These are phyloP conservation scores for Cataglyphis hispanica DNA, from an alignment of 1,140 invertebrate genomes.

Conservation along the genomic window DNA sequence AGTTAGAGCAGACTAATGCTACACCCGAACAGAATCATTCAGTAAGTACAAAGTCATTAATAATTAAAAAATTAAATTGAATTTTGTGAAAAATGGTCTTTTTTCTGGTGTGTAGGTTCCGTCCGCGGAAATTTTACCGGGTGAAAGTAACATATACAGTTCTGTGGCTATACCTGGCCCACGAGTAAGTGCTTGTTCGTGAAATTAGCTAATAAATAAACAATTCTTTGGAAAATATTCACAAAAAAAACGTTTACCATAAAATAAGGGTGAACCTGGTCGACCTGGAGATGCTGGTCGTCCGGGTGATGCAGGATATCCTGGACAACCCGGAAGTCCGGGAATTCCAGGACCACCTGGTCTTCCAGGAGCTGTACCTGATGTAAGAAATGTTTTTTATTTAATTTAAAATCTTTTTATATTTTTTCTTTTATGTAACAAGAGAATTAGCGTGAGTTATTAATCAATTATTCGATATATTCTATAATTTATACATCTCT, in stretches of 20 bases:
- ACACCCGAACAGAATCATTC: constrained; percentile 34
- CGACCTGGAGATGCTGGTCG: constrained; percentile 87
- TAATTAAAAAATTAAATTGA: too few relatives aligned
- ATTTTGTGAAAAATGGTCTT: background rate
- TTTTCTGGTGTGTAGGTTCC: constrained; percentile 47
- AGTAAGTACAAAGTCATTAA: constrained; percentile 31
- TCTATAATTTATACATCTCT: background rate
- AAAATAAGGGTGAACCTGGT: constrained; percentile 86
- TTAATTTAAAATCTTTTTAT: constrained; percentile 22
- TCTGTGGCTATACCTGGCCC: constrained; percentile 70
- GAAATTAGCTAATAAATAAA: constrained; percentile 8
- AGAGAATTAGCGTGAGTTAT: background rate
- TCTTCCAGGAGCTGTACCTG: constrained; percentile 90
- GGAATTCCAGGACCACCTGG: constrained; percentile 91
- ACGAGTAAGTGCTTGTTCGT: constrained; percentile 67
- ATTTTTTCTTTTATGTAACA: background rate
- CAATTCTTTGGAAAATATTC: background rate
- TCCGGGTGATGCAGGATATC: constrained; percentile 88
- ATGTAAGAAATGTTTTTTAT: constrained; percentile 87
- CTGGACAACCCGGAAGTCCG: constrained; percentile 89
- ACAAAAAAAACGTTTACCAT: background rate
- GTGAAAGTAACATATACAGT: constrained; percentile 75
- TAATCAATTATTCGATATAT: background rate
- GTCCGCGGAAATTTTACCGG: constrained; percentile 71
- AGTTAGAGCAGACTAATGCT: background rate